Base-by-base conservation (phyloP, 2,797 vertebrate genomes). In the Xenentodon cancila region DNA sequence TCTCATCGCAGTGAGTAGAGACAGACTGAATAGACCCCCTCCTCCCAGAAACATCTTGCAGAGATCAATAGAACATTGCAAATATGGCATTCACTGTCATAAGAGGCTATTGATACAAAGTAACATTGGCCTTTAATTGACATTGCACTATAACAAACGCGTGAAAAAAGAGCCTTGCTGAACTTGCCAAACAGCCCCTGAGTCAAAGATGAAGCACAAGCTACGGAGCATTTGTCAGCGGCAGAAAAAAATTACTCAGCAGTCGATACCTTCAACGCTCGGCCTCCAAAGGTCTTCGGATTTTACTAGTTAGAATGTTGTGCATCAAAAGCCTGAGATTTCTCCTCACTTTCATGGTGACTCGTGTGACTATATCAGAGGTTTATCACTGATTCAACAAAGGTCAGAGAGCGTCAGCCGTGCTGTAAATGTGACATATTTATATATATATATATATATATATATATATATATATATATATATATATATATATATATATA, bases 41-140 rank as follows among this genome's bases (percentile, higher is more conserved):
- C 57, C 44, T 25, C 54, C 43, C 15, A 43, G 21, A 40, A 18
- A 16, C 19, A 13, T 15, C 46, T n/a, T 17, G 1, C 5, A 1
- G 67, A 60, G 53, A 79, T 87, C 80, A 83, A 77, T 77, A 81
- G 47, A 63, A 37, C 40, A 69, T 73, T 67, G 71, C 65, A 77
- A 79, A 82, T 75, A 65, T 53, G 73, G 53, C 54, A 54, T 65
- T 61, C 37, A 4, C 50, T 43, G 25, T 59, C 44, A 37, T 69
- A 68, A 77, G 53, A 54, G 54, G 30, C 59, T 66, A 50, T 73
- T 72, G 63, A 78, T 80, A 73, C 47, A 72, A 48, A 74, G 66
- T 59, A 74, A 79, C 71, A 75, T 58, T 32, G 42, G 59, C 65
- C 53, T 81, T 74, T 75, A 78, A 84, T 76, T 27, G 43, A 62